Evolutionary conservation across 2,113 vertebrate species (phyloP).

Genomic region (Crotalus horridus): DNA sequence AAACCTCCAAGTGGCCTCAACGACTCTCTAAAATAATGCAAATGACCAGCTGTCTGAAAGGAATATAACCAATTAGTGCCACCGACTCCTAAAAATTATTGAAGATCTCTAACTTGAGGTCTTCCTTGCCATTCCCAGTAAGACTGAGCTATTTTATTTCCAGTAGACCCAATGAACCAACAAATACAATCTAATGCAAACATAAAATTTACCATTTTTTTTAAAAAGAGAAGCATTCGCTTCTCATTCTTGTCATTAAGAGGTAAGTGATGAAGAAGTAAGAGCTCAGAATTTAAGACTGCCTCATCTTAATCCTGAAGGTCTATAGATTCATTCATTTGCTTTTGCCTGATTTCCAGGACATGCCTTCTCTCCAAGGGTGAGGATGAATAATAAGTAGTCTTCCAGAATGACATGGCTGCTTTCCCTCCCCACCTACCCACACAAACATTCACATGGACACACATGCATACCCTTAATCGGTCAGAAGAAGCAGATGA

Average conservation of each 20-base stretch:
- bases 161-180: not conserved
- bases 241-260: constrained; percentile 35
- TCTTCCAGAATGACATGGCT: constrained; percentile 58
- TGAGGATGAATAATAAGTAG: constrained; percentile 46
- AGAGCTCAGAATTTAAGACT: constrained; percentile 27
- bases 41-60: too few relatives aligned
- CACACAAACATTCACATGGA: not conserved
- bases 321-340: constrained; percentile 15
- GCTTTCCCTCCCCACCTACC: constrained; percentile 1
- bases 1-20: too few relatives aligned
- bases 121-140: not conserved
- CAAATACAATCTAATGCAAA: constrained; percentile 18
- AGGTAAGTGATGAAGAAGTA: constrained; percentile 6
- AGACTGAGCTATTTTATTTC: not conserved
- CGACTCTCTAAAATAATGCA: too few relatives aligned
- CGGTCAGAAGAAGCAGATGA: constrained; percentile 22
- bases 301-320: constrained; percentile 31
- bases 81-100: not conserved
- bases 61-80: not conserved
- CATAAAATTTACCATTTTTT: not conserved
- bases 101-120: not conserved
- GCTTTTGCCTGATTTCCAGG: constrained; percentile 26
- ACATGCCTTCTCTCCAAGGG: constrained; percentile 55
- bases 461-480: not conserved
- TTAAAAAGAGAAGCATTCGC: constrained; percentile 8